A percentile compares a stretch with the other conserved stretches of the same genome.
Evolutionary conservation across 2,797 vertebrate species (phyloP).

Genomic region (Neomorphus geoffroyi): DNA sequence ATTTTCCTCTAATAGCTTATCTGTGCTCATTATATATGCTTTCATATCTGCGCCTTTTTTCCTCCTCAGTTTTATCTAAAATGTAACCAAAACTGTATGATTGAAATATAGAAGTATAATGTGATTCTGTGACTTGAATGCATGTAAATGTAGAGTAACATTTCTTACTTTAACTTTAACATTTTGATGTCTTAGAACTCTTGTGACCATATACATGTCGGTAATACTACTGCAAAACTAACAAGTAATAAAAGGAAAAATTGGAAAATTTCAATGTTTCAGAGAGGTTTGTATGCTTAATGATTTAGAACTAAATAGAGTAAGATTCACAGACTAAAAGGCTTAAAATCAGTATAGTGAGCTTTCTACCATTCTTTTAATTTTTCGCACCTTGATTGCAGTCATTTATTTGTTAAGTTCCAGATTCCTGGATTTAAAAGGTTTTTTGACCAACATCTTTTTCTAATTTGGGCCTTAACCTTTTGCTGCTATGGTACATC

Average conservation of each 20-base stretch:
- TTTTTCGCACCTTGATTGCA: neutral
- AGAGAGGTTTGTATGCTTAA: neutral
- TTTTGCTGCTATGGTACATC: neutral
- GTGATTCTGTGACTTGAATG: neutral
- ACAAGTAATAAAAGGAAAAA: neutral
- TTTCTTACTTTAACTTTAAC: neutral
- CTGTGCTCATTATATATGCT: neutral
- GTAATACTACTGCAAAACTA: neutral
- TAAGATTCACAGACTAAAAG: neutral
- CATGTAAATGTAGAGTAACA: neutral
- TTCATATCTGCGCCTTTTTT: neutral
- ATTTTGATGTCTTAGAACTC: neutral
- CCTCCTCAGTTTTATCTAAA: neutral
- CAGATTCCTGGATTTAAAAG: neutral
- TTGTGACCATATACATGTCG: neutral
- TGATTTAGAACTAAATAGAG: neutral
- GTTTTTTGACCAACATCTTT: neutral
- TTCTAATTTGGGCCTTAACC: neutral
- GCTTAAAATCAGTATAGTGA: neutral
- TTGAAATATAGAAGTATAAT: neutral
- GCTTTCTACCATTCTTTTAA: neutral
- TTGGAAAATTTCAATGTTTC: neutral
- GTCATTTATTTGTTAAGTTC: neutral
- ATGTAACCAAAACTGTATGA: neutral
- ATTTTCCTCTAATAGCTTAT: neutral